Evolutionary conservation across 2,888 invertebrate species (phyloP).

Genomic region (Oasisia sp.): DNA sequence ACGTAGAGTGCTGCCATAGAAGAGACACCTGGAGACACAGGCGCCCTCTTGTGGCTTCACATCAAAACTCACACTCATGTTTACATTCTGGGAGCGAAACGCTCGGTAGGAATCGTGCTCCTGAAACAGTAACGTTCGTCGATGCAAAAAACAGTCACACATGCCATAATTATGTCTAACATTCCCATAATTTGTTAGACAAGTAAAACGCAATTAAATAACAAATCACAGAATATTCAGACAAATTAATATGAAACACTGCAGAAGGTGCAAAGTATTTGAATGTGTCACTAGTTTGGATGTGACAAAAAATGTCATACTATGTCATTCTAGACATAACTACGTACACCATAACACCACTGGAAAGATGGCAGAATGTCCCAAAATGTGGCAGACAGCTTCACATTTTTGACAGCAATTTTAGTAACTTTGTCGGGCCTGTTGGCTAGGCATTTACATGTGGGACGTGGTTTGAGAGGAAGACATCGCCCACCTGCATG

Average conservation of each 20-base stretch:
- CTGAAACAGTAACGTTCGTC: conserved; percentile 27
- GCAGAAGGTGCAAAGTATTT: too few relatives aligned
- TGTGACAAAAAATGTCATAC: too few relatives aligned
- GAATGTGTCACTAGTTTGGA: too few relatives aligned
- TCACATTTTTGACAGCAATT: too few relatives aligned
- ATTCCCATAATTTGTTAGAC: neutral
- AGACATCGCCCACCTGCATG: conserved; percentile 75
- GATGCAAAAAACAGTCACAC: neutral
- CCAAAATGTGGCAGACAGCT: too few relatives aligned
- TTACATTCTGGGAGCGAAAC: conserved; percentile 83
- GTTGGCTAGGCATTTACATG: neutral
- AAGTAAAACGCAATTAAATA: neutral
- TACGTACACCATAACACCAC: too few relatives aligned
- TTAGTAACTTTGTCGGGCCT: too few relatives aligned
- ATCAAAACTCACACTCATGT: conserved; percentile 81
- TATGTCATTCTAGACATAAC: too few relatives aligned
- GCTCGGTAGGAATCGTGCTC: conserved; percentile 36
- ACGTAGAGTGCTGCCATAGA: conserved; percentile 92
- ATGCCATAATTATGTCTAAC: neutral
- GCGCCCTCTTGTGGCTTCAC: conserved; percentile 71
- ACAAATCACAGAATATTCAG: neutral
- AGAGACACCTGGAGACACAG: conserved; percentile 64
- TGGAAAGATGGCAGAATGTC: too few relatives aligned
- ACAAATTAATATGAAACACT: conserved; percentile 10
- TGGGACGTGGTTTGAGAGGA: neutral